Base-by-base conservation (phyloP, 1,140 invertebrate genomes). In the Drosophila littoralis region DNA sequence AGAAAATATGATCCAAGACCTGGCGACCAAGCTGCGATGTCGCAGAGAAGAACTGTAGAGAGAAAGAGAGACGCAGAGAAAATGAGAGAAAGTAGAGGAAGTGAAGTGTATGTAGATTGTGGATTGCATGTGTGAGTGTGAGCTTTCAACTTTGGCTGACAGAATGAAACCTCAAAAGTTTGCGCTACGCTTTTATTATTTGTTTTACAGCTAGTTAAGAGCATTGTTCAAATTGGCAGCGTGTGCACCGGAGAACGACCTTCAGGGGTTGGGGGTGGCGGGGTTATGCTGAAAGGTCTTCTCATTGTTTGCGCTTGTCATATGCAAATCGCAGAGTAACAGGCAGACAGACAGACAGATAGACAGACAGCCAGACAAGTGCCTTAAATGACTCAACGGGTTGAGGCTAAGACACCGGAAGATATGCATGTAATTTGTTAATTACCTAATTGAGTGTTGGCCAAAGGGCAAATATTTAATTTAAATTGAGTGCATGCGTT, bases 131-230 rank as follows among this genome's bases (percentile, higher is more conserved):
- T 63, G 42, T 58, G 46, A 59, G 40, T 40, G 74, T 42, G 45
- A 51, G 78, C 48, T 66, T 75, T 77, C 66, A 71, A 78, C 77
- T 89, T 83, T 89, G 89, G 84, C 89, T 88, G 84, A 88, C 84
- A 88, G 79, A 73, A 89, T 72, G 84, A 84, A 88, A 89, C 84
- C 84, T 73, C 84, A 77, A 84, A 88, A 88, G 84, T 88, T 88
- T 83, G 79, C 84, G 60, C 69, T 83, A 54, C 57, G 73, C 73
- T 84, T 77, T 89, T 89, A 89, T 88, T 88, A 88, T 88, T 88
- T 88, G 84, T 67, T 88, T 89, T 89, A 80, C 76, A 86, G 84
- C 80, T 88, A 88, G 84, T 88, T 88, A 89, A 75, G 80, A 71
- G 74, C 74, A 88, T 88, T 88, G 80, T 88, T 80, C 67, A 63